phyloP scores from a whole-genome alignment of 2,888 invertebrate species.

The Liodrosophila aerea region DNA sequence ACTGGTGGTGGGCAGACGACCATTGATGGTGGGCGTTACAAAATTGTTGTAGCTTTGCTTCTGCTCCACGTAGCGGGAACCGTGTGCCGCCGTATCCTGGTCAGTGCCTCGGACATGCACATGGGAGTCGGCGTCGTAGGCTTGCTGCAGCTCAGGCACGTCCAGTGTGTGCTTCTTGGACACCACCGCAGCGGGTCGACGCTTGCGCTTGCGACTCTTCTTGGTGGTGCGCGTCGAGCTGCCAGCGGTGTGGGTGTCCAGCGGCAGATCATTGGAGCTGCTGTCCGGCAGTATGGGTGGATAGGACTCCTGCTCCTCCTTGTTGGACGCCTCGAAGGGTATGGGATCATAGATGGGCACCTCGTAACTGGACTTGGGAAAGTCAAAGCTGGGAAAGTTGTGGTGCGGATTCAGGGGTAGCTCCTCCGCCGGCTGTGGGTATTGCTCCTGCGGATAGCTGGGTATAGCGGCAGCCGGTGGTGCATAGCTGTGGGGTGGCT shows the following conservation, averaged over 20 bases:
- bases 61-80: constrained; percentile 64
- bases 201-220: constrained; percentile 59
- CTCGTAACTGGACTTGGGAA: constrained; percentile 81
- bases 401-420: constrained; percentile 79
- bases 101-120: constrained; percentile 41
- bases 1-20: constrained; percentile 32
- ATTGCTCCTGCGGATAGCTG: constrained; percentile 55
- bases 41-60: constrained; percentile 44
- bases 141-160: constrained; percentile 79
- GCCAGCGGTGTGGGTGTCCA: constrained; percentile 55
- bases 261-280: constrained; percentile 30
- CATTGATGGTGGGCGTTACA: constrained; percentile 7
- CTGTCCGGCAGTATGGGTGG: constrained; percentile 64
- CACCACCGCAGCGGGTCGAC: constrained; percentile 44
- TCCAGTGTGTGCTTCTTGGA: constrained; percentile 77
- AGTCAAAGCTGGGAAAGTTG: constrained; percentile 79
- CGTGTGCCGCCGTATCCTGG: constrained; percentile 61
- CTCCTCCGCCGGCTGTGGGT: constrained; percentile 71
- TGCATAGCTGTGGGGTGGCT: constrained; percentile 13
- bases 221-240: constrained; percentile 39
- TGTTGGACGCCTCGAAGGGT: constrained; percentile 76
- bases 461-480: constrained; percentile 35
- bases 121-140: constrained; percentile 70
- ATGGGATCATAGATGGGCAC: constrained; percentile 82
- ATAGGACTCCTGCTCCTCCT: constrained; percentile 73